Evolutionary conservation across 1,140 invertebrate species (phyloP).

Genomic region (Diorhabda sublineata): DNA sequence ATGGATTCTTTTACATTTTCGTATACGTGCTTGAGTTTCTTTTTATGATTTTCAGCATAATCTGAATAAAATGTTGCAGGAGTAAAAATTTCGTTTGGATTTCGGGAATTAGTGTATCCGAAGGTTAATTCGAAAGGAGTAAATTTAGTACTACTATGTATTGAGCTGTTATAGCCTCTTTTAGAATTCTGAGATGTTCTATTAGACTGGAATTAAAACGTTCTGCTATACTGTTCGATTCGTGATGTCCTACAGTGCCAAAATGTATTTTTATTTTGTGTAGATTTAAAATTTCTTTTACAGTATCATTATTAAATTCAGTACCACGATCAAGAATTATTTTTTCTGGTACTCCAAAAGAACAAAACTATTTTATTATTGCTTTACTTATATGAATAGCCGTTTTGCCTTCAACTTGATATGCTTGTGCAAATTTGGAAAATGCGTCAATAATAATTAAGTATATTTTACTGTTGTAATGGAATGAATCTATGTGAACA

Average conservation of each 20-base stretch:
- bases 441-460: background rate
- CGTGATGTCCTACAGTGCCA: conserved; percentile 12
- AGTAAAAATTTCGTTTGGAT: too few species aligned
- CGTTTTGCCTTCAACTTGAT: background rate
- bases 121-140: conserved; percentile 26
- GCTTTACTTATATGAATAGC: too few species aligned
- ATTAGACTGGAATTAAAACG: conserved; percentile 22
- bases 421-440: background rate
- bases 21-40: too few species aligned
- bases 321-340: conserved; percentile 10
- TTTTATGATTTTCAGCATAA: too few species aligned
- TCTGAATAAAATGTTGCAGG: too few species aligned
- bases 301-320: too few species aligned
- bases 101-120: conserved; percentile 20
- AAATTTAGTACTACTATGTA: conserved; percentile 23
- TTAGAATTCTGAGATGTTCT: conserved; percentile 20
- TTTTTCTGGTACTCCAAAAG: conserved; percentile 14
- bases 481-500: too few species aligned
- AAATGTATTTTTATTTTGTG: conserved; percentile 26
- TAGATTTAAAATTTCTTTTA: conserved; percentile 18
- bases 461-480: too few species aligned
- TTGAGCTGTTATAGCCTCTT: conserved; percentile 23
- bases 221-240: conserved; percentile 21
- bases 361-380: background rate
- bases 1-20: conserved; percentile 5